phyloP scores from a whole-genome alignment of 2,888 invertebrate genomes.

The Cremastinae sp. region DNA sequence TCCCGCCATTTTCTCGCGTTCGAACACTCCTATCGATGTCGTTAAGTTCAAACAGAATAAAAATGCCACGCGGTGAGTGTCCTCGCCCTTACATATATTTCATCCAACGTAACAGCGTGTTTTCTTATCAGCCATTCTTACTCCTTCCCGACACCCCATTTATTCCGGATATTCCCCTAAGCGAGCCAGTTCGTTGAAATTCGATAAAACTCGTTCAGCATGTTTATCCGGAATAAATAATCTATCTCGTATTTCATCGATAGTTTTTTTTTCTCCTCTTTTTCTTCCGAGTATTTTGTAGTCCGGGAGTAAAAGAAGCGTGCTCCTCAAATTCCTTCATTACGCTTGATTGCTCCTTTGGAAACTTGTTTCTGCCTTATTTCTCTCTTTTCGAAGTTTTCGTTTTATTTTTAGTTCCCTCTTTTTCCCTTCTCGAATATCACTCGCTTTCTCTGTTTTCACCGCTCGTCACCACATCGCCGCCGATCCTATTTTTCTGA shows the following conservation, averaged over 20 bases:
- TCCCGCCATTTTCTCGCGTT: neutral
- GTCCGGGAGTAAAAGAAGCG: neutral
- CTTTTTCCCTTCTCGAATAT: neutral
- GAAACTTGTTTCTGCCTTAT: slow-evolving; percentile 27
- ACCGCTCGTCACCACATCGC: neutral
- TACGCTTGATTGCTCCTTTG: slow-evolving; percentile 25
- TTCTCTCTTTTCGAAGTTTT: slow-evolving; percentile 22
- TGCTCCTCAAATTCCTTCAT: slow-evolving; percentile 10
- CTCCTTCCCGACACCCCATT: neutral
- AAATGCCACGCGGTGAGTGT: slow-evolving; percentile 57
- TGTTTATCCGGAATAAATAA: slow-evolving; percentile 36
- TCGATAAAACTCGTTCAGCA: slow-evolving; percentile 29
- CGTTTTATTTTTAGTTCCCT: neutral
- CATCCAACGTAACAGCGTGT: neutral
- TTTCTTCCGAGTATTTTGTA: neutral
- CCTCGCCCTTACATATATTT: slow-evolving; percentile 13
- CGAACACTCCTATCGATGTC: slow-evolving; percentile 15
- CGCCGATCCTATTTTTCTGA: slow-evolving; percentile 3
- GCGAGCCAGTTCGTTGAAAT: slow-evolving; percentile 42
- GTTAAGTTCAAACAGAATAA: slow-evolving; percentile 22
- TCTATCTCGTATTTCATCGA: slow-evolving; percentile 17
- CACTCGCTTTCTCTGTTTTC: neutral
- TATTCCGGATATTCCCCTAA: neutral
- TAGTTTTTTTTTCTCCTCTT: slow-evolving; percentile 8
- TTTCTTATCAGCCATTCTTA: slow-evolving; percentile 32